A percentile compares a stretch with the other conserved stretches of the same genome.
Evolutionary conservation across 2,797 vertebrate species (phyloP).

Genomic region (Acridotheres tristis): DNA sequence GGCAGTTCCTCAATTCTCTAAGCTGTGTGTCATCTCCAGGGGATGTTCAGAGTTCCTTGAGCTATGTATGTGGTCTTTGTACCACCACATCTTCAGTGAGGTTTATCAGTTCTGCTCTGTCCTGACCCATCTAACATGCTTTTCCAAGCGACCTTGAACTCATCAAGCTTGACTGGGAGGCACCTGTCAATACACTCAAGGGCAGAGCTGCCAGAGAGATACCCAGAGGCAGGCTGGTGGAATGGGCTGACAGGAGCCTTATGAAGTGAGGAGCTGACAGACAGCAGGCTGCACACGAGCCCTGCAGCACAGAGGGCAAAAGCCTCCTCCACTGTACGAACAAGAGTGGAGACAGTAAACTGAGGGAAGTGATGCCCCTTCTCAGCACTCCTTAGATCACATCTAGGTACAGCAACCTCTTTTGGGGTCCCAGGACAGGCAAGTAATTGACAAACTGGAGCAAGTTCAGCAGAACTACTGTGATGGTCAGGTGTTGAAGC

Average conservation of each 20-base stretch:
- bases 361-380: background rate
- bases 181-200: background rate
- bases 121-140: background rate
- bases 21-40: background rate
- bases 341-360: background rate
- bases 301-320: background rate
- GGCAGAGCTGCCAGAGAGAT: background rate
- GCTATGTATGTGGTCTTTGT: background rate
- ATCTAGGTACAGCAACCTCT: background rate
- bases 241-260: background rate
- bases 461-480: background rate
- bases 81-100: background rate
- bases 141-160: background rate
- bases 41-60: background rate
- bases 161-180: background rate
- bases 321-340: background rate
- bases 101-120: background rate
- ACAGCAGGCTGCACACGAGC: background rate
- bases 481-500: background rate
- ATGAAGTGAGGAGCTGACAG: background rate
- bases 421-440: background rate
- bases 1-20: background rate
- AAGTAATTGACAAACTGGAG: background rate
- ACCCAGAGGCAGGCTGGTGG: background rate
- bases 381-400: background rate